phyloP scores from a whole-genome alignment of 92 coral and sea anemone species.

The Metridium senile region DNA sequence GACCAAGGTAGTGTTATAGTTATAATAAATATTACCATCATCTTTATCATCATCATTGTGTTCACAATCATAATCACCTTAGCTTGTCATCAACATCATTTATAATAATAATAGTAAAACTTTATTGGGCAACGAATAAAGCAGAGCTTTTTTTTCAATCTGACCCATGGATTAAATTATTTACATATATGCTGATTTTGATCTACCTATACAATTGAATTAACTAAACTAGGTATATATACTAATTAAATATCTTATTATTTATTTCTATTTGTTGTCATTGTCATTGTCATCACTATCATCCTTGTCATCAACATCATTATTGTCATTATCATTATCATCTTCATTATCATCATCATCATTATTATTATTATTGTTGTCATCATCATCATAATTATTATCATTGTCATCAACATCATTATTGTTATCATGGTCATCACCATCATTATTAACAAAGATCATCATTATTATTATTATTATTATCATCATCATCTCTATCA shows the following conservation, averaged over 20 bases:
- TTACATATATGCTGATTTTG: too few species aligned
- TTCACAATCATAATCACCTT: not conserved
- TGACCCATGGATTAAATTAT: too few species aligned
- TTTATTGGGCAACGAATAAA: too few species aligned
- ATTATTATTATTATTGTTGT: not conserved
- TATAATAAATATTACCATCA: not conserved
- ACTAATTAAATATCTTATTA: too few species aligned
- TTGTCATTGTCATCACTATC: not conserved
- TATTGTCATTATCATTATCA: not conserved
- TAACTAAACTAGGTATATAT: too few species aligned
- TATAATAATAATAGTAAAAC: not conserved
- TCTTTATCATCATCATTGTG: not conserved
- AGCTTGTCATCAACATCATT: not conserved
- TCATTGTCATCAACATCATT: not conserved
- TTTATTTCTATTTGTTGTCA: too few species aligned
- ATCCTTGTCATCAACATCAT: too few species aligned
- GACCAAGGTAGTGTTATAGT: constrained; percentile 59
- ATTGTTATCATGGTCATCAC: not conserved
- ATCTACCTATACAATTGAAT: too few species aligned
- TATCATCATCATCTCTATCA: not conserved
- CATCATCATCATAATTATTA: not conserved
- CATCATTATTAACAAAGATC: too few species aligned
- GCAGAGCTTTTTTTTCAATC: too few species aligned
- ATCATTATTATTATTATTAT: not conserved
- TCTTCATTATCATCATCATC: not conserved